Evolutionary conservation across 2,113 vertebrate species (phyloP).

Genomic region (Acinonyx jubatus): DNA sequence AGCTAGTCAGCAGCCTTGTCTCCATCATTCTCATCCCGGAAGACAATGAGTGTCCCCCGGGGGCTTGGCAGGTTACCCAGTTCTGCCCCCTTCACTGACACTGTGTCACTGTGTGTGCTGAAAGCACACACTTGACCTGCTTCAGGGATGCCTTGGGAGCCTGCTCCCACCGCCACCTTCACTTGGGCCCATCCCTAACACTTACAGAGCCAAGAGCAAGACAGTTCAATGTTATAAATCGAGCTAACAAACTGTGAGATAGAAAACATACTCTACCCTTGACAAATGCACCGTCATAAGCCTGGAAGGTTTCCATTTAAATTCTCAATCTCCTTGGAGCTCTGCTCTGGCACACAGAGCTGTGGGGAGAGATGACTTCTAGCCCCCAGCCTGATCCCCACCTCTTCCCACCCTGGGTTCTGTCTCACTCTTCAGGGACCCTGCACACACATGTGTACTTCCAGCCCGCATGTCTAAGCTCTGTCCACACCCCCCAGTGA

Average conservation of each 20-base stretch:
- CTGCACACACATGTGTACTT: background rate
- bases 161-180: background rate
- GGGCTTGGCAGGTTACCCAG: background rate
- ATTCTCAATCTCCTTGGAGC: background rate
- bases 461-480: background rate
- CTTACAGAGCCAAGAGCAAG: background rate
- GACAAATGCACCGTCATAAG: conserved; percentile 41
- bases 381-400: background rate
- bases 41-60: background rate
- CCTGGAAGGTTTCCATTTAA: conserved; percentile 43
- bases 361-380: background rate
- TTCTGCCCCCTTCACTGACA: background rate
- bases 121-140: background rate
- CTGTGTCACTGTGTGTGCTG: background rate
- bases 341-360: background rate
- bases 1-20: background rate
- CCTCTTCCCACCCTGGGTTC: background rate
- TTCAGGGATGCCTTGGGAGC: background rate
- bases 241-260: conserved; percentile 52
- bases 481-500: background rate
- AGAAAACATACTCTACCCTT: conserved; percentile 1
- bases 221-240: background rate
- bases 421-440: background rate
- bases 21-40: background rate
- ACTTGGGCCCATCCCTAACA: background rate